These are phyloP conservation scores for Heliconius ismenius DNA, from an alignment of 2,888 invertebrate species.

Conservation along the genomic window DNA sequence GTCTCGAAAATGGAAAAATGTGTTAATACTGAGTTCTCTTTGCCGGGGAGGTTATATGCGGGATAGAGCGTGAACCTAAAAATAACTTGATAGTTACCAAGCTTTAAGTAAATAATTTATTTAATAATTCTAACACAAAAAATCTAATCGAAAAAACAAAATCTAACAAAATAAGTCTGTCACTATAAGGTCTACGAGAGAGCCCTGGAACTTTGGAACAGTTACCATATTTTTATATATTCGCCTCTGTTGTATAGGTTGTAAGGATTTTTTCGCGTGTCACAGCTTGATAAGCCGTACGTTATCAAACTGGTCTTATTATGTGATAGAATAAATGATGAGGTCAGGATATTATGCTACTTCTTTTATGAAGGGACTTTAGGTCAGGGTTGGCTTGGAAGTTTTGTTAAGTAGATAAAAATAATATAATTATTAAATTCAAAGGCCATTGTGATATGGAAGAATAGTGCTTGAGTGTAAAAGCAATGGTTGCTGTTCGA, in stretches of 20 bases:
- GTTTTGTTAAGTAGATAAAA: not conserved
- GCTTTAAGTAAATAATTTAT: too few relatives aligned
- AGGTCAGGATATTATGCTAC: slow-evolving; percentile 25
- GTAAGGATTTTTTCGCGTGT: slow-evolving; percentile 32
- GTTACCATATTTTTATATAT: not conserved
- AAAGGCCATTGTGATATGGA: not conserved
- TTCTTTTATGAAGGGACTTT: slow-evolving; percentile 17
- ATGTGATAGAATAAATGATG: slow-evolving; percentile 38
- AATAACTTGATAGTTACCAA: too few relatives aligned
- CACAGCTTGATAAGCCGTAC: slow-evolving; percentile 19
- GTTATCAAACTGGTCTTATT: slow-evolving; percentile 31
- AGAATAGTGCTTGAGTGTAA: not conserved
- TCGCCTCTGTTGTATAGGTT: slow-evolving; percentile 6
- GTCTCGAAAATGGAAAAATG: too few relatives aligned
- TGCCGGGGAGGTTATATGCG: too few relatives aligned
- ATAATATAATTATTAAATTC: not conserved
- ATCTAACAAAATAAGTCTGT: not conserved
- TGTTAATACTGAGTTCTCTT: too few relatives aligned
- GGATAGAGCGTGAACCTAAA: too few relatives aligned
- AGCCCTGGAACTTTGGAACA: not conserved
- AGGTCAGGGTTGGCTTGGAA: not conserved
- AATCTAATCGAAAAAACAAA: not conserved
- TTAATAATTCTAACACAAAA: not conserved
- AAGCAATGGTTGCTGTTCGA: not conserved
- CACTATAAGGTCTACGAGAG: not conserved